phyloP scores from a whole-genome alignment of 2,888 invertebrate genomes.

The Mesoligia furuncula region DNA sequence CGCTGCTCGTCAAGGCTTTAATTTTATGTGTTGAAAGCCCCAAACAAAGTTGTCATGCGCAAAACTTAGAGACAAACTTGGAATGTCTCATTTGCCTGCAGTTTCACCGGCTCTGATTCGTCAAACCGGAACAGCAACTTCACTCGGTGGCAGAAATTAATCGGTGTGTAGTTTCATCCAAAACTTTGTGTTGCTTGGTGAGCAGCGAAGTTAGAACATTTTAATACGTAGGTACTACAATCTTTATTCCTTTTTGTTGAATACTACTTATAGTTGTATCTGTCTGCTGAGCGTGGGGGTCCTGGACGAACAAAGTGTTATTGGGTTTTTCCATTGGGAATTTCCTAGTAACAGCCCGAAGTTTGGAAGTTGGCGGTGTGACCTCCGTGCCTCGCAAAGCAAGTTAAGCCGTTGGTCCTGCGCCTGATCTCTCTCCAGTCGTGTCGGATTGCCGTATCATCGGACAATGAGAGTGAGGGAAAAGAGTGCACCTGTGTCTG shows the following conservation, averaged over 20 bases:
- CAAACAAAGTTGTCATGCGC: neutral
- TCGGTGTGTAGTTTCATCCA: neutral
- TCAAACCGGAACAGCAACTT: neutral
- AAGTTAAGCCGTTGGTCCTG: too few species aligned
- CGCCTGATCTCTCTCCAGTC: too few species aligned
- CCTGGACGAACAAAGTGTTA: neutral
- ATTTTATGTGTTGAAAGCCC: neutral
- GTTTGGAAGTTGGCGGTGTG: neutral
- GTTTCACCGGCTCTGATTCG: neutral
- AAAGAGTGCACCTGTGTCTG: too few species aligned
- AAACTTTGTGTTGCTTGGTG: neutral
- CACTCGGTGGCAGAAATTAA: conserved; percentile 7
- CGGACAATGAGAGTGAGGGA: too few species aligned
- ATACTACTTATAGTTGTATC: neutral
- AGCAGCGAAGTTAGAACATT: neutral
- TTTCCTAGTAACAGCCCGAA: neutral
- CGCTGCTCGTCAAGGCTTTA: neutral
- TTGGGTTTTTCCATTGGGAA: neutral
- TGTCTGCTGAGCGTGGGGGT: too few species aligned
- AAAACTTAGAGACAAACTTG: conserved; percentile 16
- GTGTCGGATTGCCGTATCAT: too few species aligned
- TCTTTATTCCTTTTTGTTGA: neutral
- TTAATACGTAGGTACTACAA: neutral
- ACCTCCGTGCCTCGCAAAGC: neutral
- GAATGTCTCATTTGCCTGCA: conserved; percentile 20